phyloP scores from a whole-genome alignment of 2,888 invertebrate species.

The Chesias legatella region DNA sequence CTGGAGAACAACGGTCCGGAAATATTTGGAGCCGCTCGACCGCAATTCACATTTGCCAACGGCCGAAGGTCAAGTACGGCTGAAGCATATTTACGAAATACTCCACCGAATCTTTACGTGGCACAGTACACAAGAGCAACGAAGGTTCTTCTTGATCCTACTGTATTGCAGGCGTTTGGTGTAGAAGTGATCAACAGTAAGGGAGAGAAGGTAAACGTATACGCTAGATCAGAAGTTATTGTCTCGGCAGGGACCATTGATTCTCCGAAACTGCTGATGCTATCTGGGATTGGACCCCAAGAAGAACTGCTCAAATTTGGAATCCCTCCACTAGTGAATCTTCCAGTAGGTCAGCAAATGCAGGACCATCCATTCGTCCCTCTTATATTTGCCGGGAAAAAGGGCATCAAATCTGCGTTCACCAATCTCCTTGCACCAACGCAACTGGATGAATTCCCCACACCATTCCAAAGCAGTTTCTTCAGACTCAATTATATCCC shows the following conservation, averaged over 20 bases:
- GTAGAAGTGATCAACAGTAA: slow-evolving; percentile 43
- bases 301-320: slow-evolving; percentile 43
- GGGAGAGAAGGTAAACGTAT: slow-evolving; percentile 42
- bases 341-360: slow-evolving; percentile 64
- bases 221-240: slow-evolving; percentile 53
- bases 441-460: slow-evolving; percentile 42
- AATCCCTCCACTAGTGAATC: slow-evolving; percentile 47
- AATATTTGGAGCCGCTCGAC: slow-evolving; percentile 37
- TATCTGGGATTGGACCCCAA: slow-evolving; percentile 62
- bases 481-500: slow-evolving; percentile 41
- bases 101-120: slow-evolving; percentile 49
- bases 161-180: slow-evolving; percentile 44
- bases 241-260: slow-evolving; percentile 61
- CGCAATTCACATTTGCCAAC: slow-evolving; percentile 47
- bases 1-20: slow-evolving; percentile 48
- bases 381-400: slow-evolving; percentile 47
- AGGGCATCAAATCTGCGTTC: slow-evolving; percentile 50
- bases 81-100: slow-evolving; percentile 52
- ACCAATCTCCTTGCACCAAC: slow-evolving; percentile 39
- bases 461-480: slow-evolving; percentile 50
- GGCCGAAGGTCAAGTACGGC: slow-evolving; percentile 63
- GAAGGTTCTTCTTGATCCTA: slow-evolving; percentile 52
- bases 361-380: slow-evolving; percentile 54
- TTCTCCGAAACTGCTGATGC: slow-evolving; percentile 60
- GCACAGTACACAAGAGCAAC: slow-evolving; percentile 53